Evolutionary conservation across 2,113 vertebrate genomes (phyloP).

Genomic region (Pleuronectes platessa): DNA sequence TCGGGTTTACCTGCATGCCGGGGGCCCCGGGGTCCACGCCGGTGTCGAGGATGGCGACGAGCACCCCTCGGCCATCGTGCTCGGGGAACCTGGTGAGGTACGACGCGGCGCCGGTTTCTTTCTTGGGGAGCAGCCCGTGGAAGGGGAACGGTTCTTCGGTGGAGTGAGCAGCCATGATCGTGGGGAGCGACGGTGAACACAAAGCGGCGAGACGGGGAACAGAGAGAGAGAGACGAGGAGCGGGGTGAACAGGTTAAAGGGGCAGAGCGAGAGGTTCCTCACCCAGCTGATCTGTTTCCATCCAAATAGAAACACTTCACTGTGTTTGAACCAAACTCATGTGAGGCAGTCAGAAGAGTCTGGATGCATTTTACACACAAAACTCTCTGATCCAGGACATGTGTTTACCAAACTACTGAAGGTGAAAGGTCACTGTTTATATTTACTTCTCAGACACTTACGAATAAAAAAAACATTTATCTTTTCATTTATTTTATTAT

Average conservation of each 20-base stretch:
- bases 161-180: slow-evolving; percentile 88
- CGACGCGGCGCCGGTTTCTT: slow-evolving; percentile 93
- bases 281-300: too few relatives aligned
- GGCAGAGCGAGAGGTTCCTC: slow-evolving; percentile 27
- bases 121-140: slow-evolving; percentile 95
- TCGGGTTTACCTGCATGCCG: slow-evolving; percentile 92
- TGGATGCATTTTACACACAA: too few relatives aligned
- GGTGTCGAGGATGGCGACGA: slow-evolving; percentile 94
- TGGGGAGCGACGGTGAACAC: slow-evolving; percentile 74
- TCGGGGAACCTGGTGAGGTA: slow-evolving; percentile 92
- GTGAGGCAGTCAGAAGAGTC: too few relatives aligned
- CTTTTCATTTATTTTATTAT: too few relatives aligned
- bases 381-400: too few relatives aligned
- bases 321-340: too few relatives aligned
- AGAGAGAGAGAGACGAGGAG: slow-evolving; percentile 49
- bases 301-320: too few relatives aligned
- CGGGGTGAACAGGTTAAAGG: slow-evolving; percentile 72
- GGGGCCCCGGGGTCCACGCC: slow-evolving; percentile 97
- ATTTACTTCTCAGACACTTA: neutral
- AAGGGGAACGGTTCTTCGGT: slow-evolving; percentile 93
- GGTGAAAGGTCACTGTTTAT: neutral
- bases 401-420: neutral
- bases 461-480: neutral
- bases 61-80: slow-evolving; percentile 92
- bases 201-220: slow-evolving; percentile 70